Conservation (phyloP, 2,888 invertebrate genomes). For the Chalcis sispes region DNA sequence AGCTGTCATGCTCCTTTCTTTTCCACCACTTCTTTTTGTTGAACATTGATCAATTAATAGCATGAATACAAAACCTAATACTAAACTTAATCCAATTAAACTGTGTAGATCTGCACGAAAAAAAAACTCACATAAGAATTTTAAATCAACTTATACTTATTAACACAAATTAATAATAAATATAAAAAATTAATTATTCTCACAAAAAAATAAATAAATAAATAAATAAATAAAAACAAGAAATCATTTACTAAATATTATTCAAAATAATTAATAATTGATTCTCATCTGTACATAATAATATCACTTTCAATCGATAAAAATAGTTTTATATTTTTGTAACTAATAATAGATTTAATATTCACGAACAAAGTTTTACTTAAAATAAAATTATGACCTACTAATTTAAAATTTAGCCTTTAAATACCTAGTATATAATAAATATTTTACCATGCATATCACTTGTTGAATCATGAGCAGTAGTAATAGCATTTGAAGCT, state of each 20-base stretch:
- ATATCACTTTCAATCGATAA: too few relatives aligned
- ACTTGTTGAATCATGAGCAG: constrained; percentile 21
- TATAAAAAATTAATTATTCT: not conserved
- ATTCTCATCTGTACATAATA: too few relatives aligned
- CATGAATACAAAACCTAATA: constrained; percentile 98
- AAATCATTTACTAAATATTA: too few relatives aligned
- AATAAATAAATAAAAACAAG: too few relatives aligned
- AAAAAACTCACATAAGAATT: not conserved
- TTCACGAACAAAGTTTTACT: too few relatives aligned
- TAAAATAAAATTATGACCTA: too few relatives aligned
- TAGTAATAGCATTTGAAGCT: constrained; percentile 53
- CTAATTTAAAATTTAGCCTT: too few relatives aligned
- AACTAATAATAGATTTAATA: too few relatives aligned
- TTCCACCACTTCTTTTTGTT: constrained; percentile 79
- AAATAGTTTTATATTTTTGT: too few relatives aligned
- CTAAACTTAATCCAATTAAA: constrained; percentile 93
- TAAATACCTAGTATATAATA: not conserved
- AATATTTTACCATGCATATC: constrained; percentile 44
- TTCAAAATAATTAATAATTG: too few relatives aligned
- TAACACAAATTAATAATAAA: constrained; percentile 1
- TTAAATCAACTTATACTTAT: not conserved
- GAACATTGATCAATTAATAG: constrained; percentile 93
- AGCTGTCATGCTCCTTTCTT: constrained; percentile 90
- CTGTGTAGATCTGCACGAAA: constrained; percentile 82
- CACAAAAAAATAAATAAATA: too few relatives aligned